Conservation (phyloP, 2,888 invertebrate genomes). For the Endotricha flammealis region DNA sequence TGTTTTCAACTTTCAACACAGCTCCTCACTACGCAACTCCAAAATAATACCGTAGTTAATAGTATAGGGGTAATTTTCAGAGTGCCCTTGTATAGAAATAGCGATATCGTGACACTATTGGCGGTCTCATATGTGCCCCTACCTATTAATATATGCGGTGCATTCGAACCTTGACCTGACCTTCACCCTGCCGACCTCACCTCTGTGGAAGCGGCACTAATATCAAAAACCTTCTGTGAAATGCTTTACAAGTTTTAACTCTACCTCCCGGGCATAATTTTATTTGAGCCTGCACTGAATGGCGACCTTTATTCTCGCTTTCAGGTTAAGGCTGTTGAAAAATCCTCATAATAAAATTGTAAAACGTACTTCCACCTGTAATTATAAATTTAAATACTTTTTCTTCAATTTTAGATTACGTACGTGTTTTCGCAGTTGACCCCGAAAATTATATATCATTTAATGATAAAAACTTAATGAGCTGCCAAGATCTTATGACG, state of each 20-base stretch:
- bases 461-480: too few relatives aligned
- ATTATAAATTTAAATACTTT: too few relatives aligned
- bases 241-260: conserved; percentile 7
- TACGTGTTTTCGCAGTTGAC: too few relatives aligned
- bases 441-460: too few relatives aligned
- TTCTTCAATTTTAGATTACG: too few relatives aligned
- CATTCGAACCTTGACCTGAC: conserved; percentile 59
- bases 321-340: neutral
- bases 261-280: conserved; percentile 6
- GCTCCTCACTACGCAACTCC: too few relatives aligned
- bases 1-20: too few relatives aligned
- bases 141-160: conserved; percentile 28
- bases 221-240: conserved; percentile 11
- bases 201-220: conserved; percentile 10
- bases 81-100: conserved; percentile 36
- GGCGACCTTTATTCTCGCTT: neutral
- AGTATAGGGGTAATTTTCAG: too few relatives aligned
- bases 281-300: conserved; percentile 9
- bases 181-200: conserved; percentile 33
- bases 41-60: too few relatives aligned
- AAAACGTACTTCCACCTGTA: neutral
- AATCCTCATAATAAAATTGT: neutral
- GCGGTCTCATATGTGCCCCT: conserved; percentile 19
- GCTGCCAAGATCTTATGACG: too few relatives aligned
- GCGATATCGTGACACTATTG: conserved; percentile 33